Evolutionary conservation across 2,113 vertebrate species (phyloP), one percentile per base, ranked within the genome.

Genomic region (Charina bottae): DNA sequence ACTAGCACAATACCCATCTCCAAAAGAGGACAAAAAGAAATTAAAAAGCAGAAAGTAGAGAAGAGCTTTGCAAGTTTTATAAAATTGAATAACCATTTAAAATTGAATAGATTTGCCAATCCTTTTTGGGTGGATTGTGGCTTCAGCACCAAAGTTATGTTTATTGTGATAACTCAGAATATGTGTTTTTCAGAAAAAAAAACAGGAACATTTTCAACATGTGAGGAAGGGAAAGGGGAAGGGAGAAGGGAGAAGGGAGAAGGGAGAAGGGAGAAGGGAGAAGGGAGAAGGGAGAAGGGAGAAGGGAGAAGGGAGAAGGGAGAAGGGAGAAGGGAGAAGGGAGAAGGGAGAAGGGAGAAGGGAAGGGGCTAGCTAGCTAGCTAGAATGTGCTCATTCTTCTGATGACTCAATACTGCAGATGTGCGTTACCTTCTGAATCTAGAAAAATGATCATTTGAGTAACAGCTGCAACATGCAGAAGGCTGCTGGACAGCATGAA

Each of bases 221-320:
- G 9, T 6, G n/a, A 28, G 0, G 13, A 33, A 2, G 64, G 0
- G 13, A 6, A 46, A 7, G 49, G n/a, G 2, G n/a, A 2, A n/a
- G n/a, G 26, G 1, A 2, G 9, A 11, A 11, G 62, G 1, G 10
- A n/a, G 11, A 4, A 11, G 11, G 12, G 26, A 26, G 10, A 4
- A n/a, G 10, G 26, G 3, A 0, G 28, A 4, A 9, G 4, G 1
- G 2, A 11, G 11, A 6, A 0, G 2, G 28, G 64, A 28, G 4
- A 15, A 1, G 64, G 28, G 2, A 5, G 28, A 10, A 6, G 0
- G 28, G 10, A 1, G 10, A 10, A 26, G 3, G 8, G 4, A 1
- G 26, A 23, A 24, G 10, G 6, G 8, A 8, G 23, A 15, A 4
- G 4, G 64, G 12, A n/a, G 0, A 68, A 3, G 64, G 11, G 64